A percentile compares a stretch with the other conserved stretches of the same genome.
Evolutionary conservation across 1,140 invertebrate species (phyloP).

Genomic region (Euschistus heros): DNA sequence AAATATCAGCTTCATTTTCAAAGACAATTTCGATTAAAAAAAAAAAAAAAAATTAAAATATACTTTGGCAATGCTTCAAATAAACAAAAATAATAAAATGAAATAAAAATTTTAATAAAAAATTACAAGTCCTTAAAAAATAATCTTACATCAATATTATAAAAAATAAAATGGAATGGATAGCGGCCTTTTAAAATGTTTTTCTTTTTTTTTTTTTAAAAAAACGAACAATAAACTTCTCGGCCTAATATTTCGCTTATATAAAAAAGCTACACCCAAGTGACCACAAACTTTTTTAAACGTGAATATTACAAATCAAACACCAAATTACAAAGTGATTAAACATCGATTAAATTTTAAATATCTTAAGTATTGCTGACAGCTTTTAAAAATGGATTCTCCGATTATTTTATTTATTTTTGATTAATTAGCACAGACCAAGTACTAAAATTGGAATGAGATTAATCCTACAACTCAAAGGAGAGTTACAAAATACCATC

Average conservation of each 20-base stretch:
- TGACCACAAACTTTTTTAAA: neutral
- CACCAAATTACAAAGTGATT: neutral
- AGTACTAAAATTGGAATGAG: conserved; percentile 1
- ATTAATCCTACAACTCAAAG: neutral
- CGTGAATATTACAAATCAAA: neutral
- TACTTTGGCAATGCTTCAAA: conserved; percentile 1
- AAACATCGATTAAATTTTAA: conserved; percentile 1
- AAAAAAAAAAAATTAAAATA: neutral
- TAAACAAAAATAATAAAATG: no score
- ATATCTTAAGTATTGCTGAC: neutral
- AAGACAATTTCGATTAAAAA: neutral
- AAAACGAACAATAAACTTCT: no score
- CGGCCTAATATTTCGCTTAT: neutral
- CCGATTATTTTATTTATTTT: neutral
- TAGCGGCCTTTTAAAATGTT: no score
- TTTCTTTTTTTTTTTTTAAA: no score
- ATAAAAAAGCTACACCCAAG: neutral
- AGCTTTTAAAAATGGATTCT: neutral
- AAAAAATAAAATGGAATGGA: no score
- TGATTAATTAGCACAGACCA: neutral
- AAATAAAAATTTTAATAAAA: no score
- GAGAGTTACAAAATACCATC: neutral
- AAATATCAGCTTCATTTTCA: conserved; percentile 9
- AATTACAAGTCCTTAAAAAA: no score
- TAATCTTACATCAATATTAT: no score